phyloP scores from a whole-genome alignment of 2,888 invertebrate species.

The Cosmorhoe ocellata region DNA sequence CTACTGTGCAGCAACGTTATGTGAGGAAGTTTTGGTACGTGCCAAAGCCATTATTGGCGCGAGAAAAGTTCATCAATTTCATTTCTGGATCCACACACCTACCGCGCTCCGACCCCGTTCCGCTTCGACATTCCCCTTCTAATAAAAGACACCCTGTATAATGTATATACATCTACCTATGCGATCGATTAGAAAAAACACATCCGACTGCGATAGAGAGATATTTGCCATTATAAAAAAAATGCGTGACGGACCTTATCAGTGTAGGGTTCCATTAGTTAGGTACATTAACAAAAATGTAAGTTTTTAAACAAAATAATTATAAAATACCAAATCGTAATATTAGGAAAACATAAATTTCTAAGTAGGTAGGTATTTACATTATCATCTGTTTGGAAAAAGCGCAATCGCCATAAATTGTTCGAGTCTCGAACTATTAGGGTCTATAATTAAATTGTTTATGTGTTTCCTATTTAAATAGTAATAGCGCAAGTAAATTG shows the following conservation, averaged over 20 bases:
- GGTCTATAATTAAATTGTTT: too few species aligned
- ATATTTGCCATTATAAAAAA: neutral
- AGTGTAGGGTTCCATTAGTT: too few species aligned
- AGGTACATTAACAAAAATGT: too few species aligned
- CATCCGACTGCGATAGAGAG: constrained; percentile 3
- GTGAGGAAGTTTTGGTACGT: constrained; percentile 82
- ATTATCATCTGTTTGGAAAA: too few species aligned
- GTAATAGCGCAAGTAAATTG: constrained; percentile 23
- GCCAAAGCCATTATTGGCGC: constrained; percentile 83
- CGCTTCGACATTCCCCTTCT: constrained; percentile 20
- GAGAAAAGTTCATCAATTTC: constrained; percentile 84
- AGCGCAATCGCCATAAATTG: too few species aligned
- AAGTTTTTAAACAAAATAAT: too few species aligned
- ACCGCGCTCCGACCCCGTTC: constrained; percentile 22
- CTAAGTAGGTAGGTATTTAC: too few species aligned
- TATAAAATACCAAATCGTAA: too few species aligned
- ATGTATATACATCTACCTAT: constrained; percentile 5
- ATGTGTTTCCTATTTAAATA: constrained; percentile 11
- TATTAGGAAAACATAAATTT: too few species aligned
- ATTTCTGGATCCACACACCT: constrained; percentile 66
- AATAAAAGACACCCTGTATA: constrained; percentile 25
- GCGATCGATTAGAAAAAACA: constrained; percentile 19
- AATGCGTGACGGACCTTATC: too few species aligned
- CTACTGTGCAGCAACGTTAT: constrained; percentile 58
- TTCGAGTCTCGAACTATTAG: too few species aligned